Evolutionary conservation across 2,797 vertebrate genomes (phyloP).

Genomic region (Gallinago solitaria): DNA sequence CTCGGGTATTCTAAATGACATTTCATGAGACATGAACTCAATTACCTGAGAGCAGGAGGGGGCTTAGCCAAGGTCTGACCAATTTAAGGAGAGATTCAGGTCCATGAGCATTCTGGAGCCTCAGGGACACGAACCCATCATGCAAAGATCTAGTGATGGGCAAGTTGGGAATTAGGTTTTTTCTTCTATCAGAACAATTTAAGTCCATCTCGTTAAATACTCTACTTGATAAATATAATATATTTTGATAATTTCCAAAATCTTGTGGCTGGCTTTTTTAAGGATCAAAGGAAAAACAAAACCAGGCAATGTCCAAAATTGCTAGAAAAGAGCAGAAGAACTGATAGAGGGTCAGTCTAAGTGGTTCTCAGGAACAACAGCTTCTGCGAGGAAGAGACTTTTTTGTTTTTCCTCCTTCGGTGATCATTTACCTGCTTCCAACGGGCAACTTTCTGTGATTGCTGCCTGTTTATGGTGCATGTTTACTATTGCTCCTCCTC

Average conservation of each 20-base stretch:
- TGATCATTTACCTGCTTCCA: neutral
- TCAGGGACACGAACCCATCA: accelerated
- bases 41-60: neutral
- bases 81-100: neutral
- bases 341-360: neutral
- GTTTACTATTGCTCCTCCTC: neutral
- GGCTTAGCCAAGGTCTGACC: neutral
- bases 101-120: too few species aligned
- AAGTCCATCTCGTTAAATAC: neutral
- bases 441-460: neutral
- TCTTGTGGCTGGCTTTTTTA: neutral
- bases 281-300: neutral
- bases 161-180: neutral
- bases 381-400: neutral
- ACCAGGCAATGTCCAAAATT: neutral
- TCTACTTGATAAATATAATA: neutral
- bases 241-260: neutral
- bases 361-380: neutral
- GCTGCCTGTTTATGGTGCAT: neutral
- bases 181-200: neutral
- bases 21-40: neutral
- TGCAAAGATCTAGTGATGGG: neutral
- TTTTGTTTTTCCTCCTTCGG: neutral
- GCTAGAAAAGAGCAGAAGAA: neutral
- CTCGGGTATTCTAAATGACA: neutral